Conservation (phyloP, 1,140 invertebrate genomes). For the Scaptomyza hsui region DNA sequence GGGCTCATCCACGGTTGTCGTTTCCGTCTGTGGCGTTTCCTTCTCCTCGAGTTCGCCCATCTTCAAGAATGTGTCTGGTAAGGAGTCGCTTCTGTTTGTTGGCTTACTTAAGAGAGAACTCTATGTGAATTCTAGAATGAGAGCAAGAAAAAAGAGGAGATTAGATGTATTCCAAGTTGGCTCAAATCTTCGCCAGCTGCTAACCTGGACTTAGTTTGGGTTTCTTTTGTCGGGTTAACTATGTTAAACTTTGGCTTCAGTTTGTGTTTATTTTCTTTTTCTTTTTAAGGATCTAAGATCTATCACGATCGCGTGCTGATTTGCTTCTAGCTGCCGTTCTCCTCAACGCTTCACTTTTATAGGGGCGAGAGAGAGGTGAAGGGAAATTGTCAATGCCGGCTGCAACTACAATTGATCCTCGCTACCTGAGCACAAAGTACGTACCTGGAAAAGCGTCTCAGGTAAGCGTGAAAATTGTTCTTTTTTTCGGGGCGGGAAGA, state of each 20-base stretch:
- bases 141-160: neutral
- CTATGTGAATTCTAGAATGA: slow-evolving; percentile 55
- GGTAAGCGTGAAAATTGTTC: slow-evolving; percentile 58
- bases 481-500: slow-evolving; percentile 73
- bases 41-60: slow-evolving; percentile 83
- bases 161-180: slow-evolving; percentile 8
- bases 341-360: slow-evolving; percentile 43
- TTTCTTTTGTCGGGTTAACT: slow-evolving; percentile 45
- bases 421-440: slow-evolving; percentile 45
- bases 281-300: slow-evolving; percentile 70
- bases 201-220: slow-evolving; percentile 56
- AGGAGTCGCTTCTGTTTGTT: slow-evolving; percentile 9
- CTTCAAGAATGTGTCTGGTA: slow-evolving; percentile 7
- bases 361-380: neutral
- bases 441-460: slow-evolving; percentile 71
- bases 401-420: slow-evolving; percentile 26
- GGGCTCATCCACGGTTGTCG: slow-evolving; percentile 71
- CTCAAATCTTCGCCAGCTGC: neutral
- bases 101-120: slow-evolving; percentile 62
- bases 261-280: slow-evolving; percentile 6
- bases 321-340: slow-evolving; percentile 62
- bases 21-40: slow-evolving; percentile 78
- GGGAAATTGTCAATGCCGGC: slow-evolving; percentile 43
- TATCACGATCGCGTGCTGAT: slow-evolving; percentile 69
- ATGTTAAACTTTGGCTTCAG: slow-evolving; percentile 59